Evolutionary conservation across 2,888 invertebrate genomes (phyloP).

Genomic region (Diplolepis rosae): DNA sequence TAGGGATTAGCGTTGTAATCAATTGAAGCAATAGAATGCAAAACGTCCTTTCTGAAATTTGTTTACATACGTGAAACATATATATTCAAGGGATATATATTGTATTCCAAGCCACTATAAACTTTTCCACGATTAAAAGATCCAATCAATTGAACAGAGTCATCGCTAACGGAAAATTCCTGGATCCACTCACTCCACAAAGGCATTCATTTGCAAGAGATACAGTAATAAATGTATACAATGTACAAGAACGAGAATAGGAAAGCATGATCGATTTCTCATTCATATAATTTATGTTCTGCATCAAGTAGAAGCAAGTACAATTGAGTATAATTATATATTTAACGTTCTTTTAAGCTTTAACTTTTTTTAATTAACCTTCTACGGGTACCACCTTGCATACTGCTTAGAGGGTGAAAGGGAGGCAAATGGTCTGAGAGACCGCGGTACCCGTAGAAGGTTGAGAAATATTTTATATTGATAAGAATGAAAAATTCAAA

Average conservation of each 20-base stretch:
- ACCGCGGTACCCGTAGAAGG: too few species aligned
- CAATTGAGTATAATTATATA: neutral
- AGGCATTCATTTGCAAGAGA: slow-evolving; percentile 1
- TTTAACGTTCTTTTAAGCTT: neutral
- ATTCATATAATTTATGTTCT: slow-evolving; percentile 5
- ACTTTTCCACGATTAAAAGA: slow-evolving; percentile 17
- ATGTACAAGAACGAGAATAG: neutral
- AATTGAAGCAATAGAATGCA: too few species aligned
- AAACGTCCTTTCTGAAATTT: too few species aligned
- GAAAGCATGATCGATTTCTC: slow-evolving; percentile 17
- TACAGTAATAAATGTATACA: neutral
- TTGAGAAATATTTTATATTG: too few species aligned
- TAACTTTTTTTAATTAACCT: too few species aligned
- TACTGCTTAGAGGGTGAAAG: too few species aligned
- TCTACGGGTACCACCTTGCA: too few species aligned
- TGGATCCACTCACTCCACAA: slow-evolving; percentile 1
- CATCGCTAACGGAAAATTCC: slow-evolving; percentile 53
- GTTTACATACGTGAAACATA: too few species aligned
- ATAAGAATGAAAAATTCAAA: too few species aligned
- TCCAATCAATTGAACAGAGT: slow-evolving; percentile 39
- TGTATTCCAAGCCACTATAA: neutral
- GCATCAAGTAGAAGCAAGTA: neutral
- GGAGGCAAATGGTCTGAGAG: too few species aligned
- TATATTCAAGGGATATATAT: too few species aligned
- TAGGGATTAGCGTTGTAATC: too few species aligned